A percentile compares a stretch with the other conserved stretches of the same genome.
phyloP scores from a whole-genome alignment of 2,888 invertebrate genomes.

The Microdon myrmicae region DNA sequence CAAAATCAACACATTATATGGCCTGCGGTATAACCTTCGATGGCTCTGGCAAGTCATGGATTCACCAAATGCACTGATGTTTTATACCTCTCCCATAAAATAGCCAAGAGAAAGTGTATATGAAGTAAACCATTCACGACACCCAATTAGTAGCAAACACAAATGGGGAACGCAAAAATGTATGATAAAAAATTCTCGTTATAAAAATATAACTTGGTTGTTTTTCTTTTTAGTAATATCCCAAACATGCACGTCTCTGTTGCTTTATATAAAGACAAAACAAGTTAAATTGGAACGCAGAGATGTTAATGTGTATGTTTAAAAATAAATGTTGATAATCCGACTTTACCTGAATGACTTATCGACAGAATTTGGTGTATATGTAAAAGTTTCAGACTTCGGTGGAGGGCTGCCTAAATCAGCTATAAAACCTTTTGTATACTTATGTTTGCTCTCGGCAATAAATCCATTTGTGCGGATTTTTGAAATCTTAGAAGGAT shows the following conservation, averaged over 20 bases:
- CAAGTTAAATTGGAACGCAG: slow-evolving; percentile 6
- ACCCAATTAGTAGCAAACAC: no score
- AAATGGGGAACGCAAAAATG: no score
- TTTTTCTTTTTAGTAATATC: slow-evolving; percentile 34
- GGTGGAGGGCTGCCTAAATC: slow-evolving; percentile 31
- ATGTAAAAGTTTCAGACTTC: slow-evolving; percentile 50
- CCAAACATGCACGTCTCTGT: slow-evolving; percentile 34
- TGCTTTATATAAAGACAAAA: slow-evolving; percentile 9
- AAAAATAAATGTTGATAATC: no score
- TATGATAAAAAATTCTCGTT: no score
- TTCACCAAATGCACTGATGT: no score
- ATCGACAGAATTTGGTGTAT: slow-evolving; percentile 67
- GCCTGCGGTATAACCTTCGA: no score
- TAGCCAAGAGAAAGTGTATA: no score
- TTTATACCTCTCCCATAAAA: no score
- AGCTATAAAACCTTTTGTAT: slow-evolving; percentile 26
- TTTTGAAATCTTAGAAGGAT: slow-evolving; percentile 29
- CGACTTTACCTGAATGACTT: slow-evolving; percentile 69
- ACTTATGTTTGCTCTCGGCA: slow-evolving; percentile 12
- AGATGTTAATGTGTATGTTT: slow-evolving; percentile 19
- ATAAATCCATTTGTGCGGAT: slow-evolving; percentile 28
- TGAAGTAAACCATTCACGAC: no score
- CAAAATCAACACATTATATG: no score
- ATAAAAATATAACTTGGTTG: no score
- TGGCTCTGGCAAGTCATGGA: no score